phyloP scores from a whole-genome alignment of 1,140 invertebrate genomes.

The Dreissena rostriformis region DNA sequence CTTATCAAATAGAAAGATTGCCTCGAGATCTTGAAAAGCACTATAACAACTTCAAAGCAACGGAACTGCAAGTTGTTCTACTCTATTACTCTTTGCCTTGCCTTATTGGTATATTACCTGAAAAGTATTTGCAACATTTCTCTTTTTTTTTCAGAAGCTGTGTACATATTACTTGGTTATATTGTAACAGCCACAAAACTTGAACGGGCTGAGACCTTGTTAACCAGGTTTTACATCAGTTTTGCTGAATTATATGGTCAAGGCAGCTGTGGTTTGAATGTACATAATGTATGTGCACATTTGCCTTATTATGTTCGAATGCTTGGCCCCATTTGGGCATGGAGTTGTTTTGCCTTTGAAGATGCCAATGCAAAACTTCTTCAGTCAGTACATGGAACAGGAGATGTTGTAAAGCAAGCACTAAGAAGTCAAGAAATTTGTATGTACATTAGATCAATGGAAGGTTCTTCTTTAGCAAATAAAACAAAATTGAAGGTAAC shows the following conservation, averaged over 20 bases:
- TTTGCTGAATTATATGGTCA: conserved; percentile 33
- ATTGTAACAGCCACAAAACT: neutral
- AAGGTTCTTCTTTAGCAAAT: too few species aligned
- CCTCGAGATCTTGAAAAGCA: conserved; percentile 35
- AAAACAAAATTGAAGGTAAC: too few species aligned
- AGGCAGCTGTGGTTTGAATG: conserved; percentile 32
- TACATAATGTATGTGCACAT: conserved; percentile 36
- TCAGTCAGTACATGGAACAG: conserved; percentile 3
- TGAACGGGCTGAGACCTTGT: conserved; percentile 10
- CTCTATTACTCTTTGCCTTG: conserved; percentile 22
- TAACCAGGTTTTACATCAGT: conserved; percentile 21
- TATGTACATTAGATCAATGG: too few species aligned
- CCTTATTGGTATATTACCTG: conserved; percentile 5
- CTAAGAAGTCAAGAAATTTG: neutral
- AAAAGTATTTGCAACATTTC: conserved; percentile 20
- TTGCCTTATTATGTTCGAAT: conserved; percentile 19
- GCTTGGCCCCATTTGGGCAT: conserved; percentile 32
- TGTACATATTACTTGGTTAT: conserved; percentile 26
- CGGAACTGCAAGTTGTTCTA: conserved; percentile 26
- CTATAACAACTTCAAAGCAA: conserved; percentile 35
- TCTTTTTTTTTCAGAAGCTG: conserved; percentile 13
- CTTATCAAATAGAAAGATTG: conserved; percentile 40
- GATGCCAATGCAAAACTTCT: conserved; percentile 28
- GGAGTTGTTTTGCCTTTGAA: conserved; percentile 46
- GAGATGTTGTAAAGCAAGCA: conserved; percentile 37